A percentile compares a stretch with the other conserved stretches of the same genome.
Conservation (phyloP, 2,888 invertebrate genomes). For the Chalcis sispes region DNA sequence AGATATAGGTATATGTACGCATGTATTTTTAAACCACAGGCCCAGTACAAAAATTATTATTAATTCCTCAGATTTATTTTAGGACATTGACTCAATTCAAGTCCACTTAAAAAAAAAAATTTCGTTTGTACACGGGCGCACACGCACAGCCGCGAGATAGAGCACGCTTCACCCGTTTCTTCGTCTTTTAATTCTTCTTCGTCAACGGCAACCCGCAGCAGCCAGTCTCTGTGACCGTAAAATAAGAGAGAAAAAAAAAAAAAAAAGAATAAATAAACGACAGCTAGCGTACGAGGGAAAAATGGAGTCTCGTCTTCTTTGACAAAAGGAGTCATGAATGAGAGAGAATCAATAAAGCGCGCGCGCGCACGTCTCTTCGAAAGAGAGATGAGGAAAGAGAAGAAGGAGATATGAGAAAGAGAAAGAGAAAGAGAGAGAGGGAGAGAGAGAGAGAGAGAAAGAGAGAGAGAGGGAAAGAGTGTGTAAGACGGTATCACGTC, state of each 20-base stretch:
- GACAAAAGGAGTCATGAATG: not conserved
- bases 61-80: constrained; percentile 52
- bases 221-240: not conserved
- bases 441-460: constrained; percentile 7
- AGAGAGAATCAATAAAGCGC: constrained; percentile 4
- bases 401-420: no score
- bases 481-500: constrained; percentile 14
- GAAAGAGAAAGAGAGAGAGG: not conserved
- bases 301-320: not conserved
- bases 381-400: no score
- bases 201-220: not conserved
- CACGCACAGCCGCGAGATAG: no score
- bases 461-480: not conserved
- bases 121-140: no score
- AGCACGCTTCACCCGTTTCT: not conserved
- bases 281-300: not conserved
- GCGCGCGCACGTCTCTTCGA: no score
- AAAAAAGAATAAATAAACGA: not conserved
- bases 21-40: constrained; percentile 19
- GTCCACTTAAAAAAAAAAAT: constrained; percentile 19
- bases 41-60: not conserved
- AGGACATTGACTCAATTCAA: constrained; percentile 45
- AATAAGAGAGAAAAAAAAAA: not conserved
- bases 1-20: not conserved
- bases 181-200: not conserved